phyloP scores from a whole-genome alignment of 2,113 vertebrate genomes.

The Pseudorhombus dupliciocellatus region DNA sequence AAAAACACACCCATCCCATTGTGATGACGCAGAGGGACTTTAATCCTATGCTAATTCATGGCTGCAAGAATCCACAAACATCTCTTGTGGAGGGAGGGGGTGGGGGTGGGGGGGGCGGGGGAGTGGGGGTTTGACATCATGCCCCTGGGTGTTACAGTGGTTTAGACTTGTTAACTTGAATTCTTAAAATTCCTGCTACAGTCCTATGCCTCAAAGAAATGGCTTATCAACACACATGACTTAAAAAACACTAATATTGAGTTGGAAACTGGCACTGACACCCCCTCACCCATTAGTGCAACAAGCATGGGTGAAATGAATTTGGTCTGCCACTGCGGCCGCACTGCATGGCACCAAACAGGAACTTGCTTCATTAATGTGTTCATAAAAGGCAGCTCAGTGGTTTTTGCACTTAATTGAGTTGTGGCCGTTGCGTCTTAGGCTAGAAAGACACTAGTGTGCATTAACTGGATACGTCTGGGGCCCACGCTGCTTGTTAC shows the following conservation, averaged over 20 bases:
- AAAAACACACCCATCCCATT: background rate
- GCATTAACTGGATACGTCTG: background rate
- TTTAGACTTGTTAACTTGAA: constrained; percentile 77
- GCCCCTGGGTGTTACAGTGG: constrained; percentile 69
- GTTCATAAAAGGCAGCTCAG: constrained; percentile 2
- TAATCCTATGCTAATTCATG: constrained; percentile 13
- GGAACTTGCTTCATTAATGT: constrained; percentile 7
- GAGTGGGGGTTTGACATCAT: constrained; percentile 41
- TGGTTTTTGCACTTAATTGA: background rate
- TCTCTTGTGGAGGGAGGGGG: background rate
- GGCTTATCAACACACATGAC: constrained; percentile 74
- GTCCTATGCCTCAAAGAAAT: constrained; percentile 64
- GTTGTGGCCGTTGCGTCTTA: background rate
- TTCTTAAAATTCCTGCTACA: constrained; percentile 72
- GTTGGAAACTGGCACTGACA: constrained; percentile 35
- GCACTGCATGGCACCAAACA: constrained; percentile 29
- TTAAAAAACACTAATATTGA: constrained; percentile 61
- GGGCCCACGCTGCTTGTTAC: too few species aligned
- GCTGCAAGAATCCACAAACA: constrained; percentile 18
- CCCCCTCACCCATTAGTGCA: constrained; percentile 16
- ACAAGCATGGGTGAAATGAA: constrained; percentile 7
- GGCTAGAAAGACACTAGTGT: too few species aligned
- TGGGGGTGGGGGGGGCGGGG: background rate
- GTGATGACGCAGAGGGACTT: background rate
- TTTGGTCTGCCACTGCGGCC: constrained; percentile 4